phyloP scores from a whole-genome alignment of 1,140 invertebrate genomes.

The Aporrectodea caliginosa region DNA sequence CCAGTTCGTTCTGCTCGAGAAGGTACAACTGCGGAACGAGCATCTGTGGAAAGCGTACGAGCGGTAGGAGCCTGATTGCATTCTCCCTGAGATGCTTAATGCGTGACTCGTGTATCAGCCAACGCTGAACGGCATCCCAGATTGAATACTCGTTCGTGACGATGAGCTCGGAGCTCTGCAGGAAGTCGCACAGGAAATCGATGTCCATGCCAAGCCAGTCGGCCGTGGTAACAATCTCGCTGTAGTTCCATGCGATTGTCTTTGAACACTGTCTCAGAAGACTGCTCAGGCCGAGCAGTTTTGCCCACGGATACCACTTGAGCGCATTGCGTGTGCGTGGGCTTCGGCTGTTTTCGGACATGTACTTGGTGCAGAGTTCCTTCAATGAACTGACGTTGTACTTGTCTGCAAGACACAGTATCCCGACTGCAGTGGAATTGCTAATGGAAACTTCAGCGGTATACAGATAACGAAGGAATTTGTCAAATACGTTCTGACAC shows the following conservation, averaged over 20 bases:
- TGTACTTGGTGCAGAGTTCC: conserved; percentile 48
- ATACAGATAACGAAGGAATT: conserved; percentile 53
- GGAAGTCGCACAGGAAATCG: conserved; percentile 50
- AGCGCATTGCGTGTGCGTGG: conserved; percentile 51
- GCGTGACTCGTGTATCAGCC: conserved; percentile 43
- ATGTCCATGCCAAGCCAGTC: conserved; percentile 53
- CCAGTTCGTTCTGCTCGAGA: conserved; percentile 43
- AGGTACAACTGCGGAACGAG: conserved; percentile 47
- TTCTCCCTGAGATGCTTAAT: conserved; percentile 32
- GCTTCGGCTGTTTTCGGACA: conserved; percentile 49
- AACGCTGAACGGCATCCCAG: conserved; percentile 42
- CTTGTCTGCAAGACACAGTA: conserved; percentile 56
- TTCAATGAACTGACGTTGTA: conserved; percentile 54
- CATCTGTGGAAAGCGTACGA: conserved; percentile 55
- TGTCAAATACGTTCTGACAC: conserved; percentile 50
- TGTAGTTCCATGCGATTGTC: conserved; percentile 55
- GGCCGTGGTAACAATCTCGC: conserved; percentile 43
- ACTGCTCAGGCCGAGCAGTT: conserved; percentile 46
- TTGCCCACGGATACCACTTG: conserved; percentile 54
- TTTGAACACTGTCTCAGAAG: conserved; percentile 48
- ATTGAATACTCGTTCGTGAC: conserved; percentile 46
- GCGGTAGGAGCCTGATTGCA: conserved; percentile 44
- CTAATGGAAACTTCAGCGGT: conserved; percentile 51
- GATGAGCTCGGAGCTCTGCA: conserved; percentile 48
- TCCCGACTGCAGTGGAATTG: conserved; percentile 47